phyloP scores from a whole-genome alignment of 2,888 invertebrate genomes.

The Callimorpha dominula region DNA sequence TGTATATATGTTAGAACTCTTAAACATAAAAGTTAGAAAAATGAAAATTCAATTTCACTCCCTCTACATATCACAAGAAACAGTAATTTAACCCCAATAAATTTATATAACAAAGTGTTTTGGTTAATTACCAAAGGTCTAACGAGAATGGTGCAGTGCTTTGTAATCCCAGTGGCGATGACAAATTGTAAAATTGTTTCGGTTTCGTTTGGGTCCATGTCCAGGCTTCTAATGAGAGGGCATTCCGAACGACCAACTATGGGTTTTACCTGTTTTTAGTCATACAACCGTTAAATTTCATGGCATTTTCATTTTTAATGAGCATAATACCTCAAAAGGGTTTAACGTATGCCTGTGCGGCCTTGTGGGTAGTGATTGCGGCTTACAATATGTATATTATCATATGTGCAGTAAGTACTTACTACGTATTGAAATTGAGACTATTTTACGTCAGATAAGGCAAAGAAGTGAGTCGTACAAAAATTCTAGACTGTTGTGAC shows the following conservation, averaged over 20 bases:
- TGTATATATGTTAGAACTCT: no score
- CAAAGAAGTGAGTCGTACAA: not conserved
- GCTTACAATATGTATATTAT: not conserved
- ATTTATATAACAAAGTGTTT: slow-evolving; percentile 50
- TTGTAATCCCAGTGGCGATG: slow-evolving; percentile 56
- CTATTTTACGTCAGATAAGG: not conserved
- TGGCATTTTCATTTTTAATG: slow-evolving; percentile 33
- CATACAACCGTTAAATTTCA: slow-evolving; percentile 31
- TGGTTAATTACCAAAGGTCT: slow-evolving; percentile 53
- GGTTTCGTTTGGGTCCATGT: slow-evolving; percentile 51
- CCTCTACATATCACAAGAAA: slow-evolving; percentile 34
- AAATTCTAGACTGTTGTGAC: not conserved
- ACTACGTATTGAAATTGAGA: not conserved
- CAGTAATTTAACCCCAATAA: slow-evolving; percentile 46
- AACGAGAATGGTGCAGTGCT: slow-evolving; percentile 52
- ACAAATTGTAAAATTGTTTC: slow-evolving; percentile 59
- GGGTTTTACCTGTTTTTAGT: slow-evolving; percentile 49
- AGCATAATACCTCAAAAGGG: slow-evolving; percentile 43
- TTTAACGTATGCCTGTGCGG: slow-evolving; percentile 23
- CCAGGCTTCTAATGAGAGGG: slow-evolving; percentile 52
- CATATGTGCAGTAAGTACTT: not conserved
- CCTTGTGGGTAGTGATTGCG: slow-evolving; percentile 3
- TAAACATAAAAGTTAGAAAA: not conserved
- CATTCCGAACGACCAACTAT: slow-evolving; percentile 33
- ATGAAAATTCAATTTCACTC: not conserved